These are phyloP conservation scores for Lithobates pipiens DNA, from an alignment of 2,797 vertebrate genomes.

Conservation along the genomic window DNA sequence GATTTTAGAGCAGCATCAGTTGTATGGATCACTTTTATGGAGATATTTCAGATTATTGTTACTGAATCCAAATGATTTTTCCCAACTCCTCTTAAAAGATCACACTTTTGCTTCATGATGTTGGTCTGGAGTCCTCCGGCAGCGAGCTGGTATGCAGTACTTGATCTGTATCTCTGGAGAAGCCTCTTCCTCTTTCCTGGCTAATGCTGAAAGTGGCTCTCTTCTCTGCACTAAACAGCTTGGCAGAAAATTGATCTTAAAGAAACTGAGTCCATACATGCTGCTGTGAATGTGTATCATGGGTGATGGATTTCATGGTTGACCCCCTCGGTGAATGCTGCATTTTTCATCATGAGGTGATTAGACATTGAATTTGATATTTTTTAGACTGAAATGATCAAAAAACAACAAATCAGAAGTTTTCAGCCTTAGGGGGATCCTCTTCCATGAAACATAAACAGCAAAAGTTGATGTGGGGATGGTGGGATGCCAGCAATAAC, in stretches of 20 bases:
- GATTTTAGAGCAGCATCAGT: too few species aligned
- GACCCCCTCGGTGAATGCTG: constrained; percentile 49
- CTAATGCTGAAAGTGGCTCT: constrained; percentile 62
- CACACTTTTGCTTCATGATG: constrained; percentile 32
- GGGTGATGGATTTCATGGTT: constrained; percentile 47
- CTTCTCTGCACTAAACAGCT: constrained; percentile 56
- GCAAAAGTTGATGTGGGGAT: too few species aligned
- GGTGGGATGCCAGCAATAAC: too few species aligned
- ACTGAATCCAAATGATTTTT: constrained; percentile 59
- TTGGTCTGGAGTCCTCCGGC: constrained; percentile 58
- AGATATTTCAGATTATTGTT: constrained; percentile 57
- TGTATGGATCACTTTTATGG: too few species aligned
- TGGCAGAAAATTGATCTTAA: constrained; percentile 61
- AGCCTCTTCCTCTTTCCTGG: constrained; percentile 59
- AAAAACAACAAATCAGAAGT: constrained; percentile 65
- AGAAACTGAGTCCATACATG: constrained; percentile 21
- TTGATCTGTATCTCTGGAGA: constrained; percentile 59
- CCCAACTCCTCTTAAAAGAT: constrained; percentile 64
- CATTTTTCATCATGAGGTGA: constrained; percentile 62
- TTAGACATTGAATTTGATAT: constrained; percentile 65
- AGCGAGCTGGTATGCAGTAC: constrained; percentile 20
- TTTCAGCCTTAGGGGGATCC: too few species aligned
- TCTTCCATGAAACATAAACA: too few species aligned
- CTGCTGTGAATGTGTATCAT: constrained; percentile 59
- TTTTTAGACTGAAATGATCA: constrained; percentile 69